Evolutionary conservation across 2,888 invertebrate genomes (phyloP).

Genomic region (Monoplex corrugatus): DNA sequence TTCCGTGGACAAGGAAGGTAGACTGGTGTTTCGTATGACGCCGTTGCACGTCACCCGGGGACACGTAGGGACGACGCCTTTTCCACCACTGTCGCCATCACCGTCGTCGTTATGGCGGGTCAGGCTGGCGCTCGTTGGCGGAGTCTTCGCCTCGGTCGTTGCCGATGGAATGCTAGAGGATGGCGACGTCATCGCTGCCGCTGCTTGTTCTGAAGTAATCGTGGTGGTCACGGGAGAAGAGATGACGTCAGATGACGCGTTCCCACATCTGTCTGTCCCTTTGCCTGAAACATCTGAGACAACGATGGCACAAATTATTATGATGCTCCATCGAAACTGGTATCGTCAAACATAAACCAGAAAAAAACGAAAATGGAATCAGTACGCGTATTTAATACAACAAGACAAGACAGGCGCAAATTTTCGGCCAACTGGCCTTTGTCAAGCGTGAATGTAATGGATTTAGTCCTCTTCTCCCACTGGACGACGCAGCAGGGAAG

Average conservation of each 20-base stretch:
- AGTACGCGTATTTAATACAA: background rate
- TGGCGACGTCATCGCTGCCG: background rate
- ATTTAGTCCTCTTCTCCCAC: too few species aligned
- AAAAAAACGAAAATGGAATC: background rate
- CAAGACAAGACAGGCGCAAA: too few species aligned
- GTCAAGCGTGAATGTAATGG: too few species aligned
- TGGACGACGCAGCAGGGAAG: too few species aligned
- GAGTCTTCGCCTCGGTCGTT: background rate
- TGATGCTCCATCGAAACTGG: too few species aligned
- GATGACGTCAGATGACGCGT: background rate
- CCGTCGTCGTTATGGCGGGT: background rate
- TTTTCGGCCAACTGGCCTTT: too few species aligned
- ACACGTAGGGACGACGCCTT: background rate
- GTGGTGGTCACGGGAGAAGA: background rate
- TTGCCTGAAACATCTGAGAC: background rate
- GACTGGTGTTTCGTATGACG: background rate
- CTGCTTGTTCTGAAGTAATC: background rate
- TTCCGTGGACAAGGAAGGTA: background rate
- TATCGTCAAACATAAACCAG: background rate
- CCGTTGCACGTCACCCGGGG: slow-evolving; percentile 11
- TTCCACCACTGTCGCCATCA: background rate
- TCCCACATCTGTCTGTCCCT: background rate
- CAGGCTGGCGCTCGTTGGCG: background rate
- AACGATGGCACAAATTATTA: background rate
- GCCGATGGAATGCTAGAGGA: background rate